Conservation (phyloP, 2,888 invertebrate species). For the Acanthosepion pharaonis region DNA sequence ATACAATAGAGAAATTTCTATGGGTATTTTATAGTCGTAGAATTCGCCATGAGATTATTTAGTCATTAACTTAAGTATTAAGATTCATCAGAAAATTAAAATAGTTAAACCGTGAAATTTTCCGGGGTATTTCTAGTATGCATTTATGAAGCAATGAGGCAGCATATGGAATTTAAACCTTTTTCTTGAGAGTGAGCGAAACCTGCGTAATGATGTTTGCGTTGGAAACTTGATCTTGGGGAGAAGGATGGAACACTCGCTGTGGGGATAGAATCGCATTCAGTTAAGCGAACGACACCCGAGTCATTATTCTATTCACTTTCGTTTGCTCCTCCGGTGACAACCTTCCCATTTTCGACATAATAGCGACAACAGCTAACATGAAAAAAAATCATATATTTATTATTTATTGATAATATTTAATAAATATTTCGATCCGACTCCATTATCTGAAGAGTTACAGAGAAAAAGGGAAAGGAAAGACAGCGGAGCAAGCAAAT, state of each 20-base stretch:
- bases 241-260: neutral
- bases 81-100: too few species aligned
- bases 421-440: neutral
- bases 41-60: too few species aligned
- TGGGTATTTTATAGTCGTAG: too few species aligned
- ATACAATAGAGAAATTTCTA: too few species aligned
- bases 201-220: neutral
- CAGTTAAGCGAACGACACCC: neutral
- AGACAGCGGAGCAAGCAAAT: too few species aligned
- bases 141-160: too few species aligned
- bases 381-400: neutral
- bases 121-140: too few species aligned
- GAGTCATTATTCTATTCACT: neutral
- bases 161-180: too few species aligned
- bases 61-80: too few species aligned
- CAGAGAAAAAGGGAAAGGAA: neutral
- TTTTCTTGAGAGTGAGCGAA: too few species aligned
- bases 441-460: neutral
- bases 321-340: neutral
- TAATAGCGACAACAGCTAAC: slow-evolving; percentile 20
- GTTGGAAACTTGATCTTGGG: neutral
- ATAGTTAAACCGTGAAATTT: too few species aligned
- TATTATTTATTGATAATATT: slow-evolving; percentile 33
- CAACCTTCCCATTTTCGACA: neutral
- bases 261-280: neutral